Conservation (phyloP, 2,113 vertebrate genomes). For the Canis aureus region DNA sequence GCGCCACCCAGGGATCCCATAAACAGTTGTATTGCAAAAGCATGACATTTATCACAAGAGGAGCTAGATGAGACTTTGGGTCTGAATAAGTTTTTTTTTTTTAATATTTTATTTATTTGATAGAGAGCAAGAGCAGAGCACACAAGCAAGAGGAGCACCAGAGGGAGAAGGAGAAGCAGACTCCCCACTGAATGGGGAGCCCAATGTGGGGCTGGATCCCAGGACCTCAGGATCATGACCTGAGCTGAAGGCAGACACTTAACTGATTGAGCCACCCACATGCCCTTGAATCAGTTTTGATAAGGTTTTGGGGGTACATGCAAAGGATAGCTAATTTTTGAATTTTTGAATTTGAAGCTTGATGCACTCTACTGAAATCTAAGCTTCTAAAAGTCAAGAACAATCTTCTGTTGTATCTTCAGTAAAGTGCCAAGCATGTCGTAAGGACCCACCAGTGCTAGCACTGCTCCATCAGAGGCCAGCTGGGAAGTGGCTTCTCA, state of each 20-base stretch:
- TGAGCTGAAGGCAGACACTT: no score
- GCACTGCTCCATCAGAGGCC: neutral
- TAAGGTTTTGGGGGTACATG: neutral
- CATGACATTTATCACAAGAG: neutral
- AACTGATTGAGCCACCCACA: no score
- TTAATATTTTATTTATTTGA: no score
- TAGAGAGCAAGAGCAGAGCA: no score
- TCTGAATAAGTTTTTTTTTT: neutral
- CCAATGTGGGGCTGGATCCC: no score
- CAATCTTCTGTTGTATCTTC: neutral
- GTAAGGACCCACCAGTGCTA: neutral
- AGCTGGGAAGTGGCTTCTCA: neutral
- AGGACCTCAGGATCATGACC: no score
- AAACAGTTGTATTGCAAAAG: neutral
- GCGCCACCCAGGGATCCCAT: no score
- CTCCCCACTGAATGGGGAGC: no score
- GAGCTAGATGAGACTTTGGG: neutral
- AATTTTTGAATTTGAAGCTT: neutral
- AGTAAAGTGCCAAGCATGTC: neutral
- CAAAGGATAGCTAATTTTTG: neutral
- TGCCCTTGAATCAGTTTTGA: neutral
- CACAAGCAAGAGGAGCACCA: no score
- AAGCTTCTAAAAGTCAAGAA: neutral
- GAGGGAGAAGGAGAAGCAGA: no score
- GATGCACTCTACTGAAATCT: neutral